Base-by-base conservation (phyloP, 2,113 vertebrate species). In the Malurus melanocephalus region DNA sequence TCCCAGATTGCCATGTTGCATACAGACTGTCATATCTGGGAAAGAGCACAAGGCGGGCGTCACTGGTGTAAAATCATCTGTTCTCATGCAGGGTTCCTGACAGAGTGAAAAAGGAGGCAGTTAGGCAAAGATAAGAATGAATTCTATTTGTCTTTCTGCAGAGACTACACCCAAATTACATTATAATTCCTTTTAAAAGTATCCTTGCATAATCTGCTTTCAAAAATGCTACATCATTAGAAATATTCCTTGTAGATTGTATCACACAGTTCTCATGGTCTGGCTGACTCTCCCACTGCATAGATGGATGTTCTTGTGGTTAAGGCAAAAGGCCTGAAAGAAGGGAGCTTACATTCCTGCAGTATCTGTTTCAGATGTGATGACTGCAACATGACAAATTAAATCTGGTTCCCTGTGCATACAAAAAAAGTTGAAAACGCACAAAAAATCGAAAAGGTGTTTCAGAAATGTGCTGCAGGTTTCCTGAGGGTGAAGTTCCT, bases 91-190 rank as follows among this genome's bases (percentile, higher is more conserved):
- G 55, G 53, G 51, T 84, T 90, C 72, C 73, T 87, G 60, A 80
- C 68, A 85, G 75, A 46, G 18, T 92, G 80, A 69, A 72, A 68
- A 89, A 65, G 52, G 45, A 92, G 67, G 43, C 67, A 85, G 60
- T 86, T n/a, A 90, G 68, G 24, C 79, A 85, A 85, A 91, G 32
- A n/a, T 55, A 73, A 60, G 55, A 84, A 85, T 77, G 27, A 51
- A 93, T 83, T 90, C 38, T 46, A 33, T 88, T 91, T 85, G 57
- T 91, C 82, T 88, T 94, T 87, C 85, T 81, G 66, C 40, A 80
- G 65, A 72, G 57, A 40, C 78, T 90, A 55, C 42, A 75, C 76
- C 61, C 75, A 90, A 66, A 80, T 86, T 88, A 64, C 69, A 53
- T 49, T 78, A 30, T 32, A 49, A 71, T 75, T 57, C 83, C 53